Percentiles rank a stretch among this genome's conserved stretches.
Conservation (phyloP, 1,140 invertebrate genomes). For the Teleopsis dalmanni region DNA sequence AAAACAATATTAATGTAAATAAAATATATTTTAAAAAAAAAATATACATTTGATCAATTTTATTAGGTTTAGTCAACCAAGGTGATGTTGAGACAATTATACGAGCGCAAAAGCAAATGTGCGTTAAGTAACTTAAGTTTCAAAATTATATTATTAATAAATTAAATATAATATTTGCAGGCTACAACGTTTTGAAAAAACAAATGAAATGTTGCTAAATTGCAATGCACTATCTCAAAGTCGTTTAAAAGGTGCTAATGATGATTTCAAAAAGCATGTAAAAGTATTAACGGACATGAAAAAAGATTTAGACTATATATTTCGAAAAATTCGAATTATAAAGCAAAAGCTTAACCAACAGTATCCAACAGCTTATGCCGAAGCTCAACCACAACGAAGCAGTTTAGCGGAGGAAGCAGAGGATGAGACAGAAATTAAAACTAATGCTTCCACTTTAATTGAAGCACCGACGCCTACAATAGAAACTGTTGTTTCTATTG, state of each 20-base stretch:
- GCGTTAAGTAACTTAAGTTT: conserved; percentile 32
- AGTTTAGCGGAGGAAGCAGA: conserved; percentile 55
- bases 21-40: too few species aligned
- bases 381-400: conserved; percentile 48
- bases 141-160: not conserved
- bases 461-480: not conserved
- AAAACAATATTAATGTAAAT: too few species aligned
- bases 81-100: conserved; percentile 86
- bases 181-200: conserved; percentile 92
- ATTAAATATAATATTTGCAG: conserved; percentile 49
- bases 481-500: not conserved
- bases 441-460: not conserved
- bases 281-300: conserved; percentile 67
- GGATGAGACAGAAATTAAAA: conserved; percentile 46
- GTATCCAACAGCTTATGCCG: conserved; percentile 77
- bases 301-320: conserved; percentile 60
- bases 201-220: conserved; percentile 94
- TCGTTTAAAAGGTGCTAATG: conserved; percentile 69
- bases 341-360: conserved; percentile 76
- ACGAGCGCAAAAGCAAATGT: conserved; percentile 88
- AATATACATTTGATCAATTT: too few species aligned
- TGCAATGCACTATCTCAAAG: conserved; percentile 81
- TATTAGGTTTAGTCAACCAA: conserved; percentile 86
- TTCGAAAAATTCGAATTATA: conserved; percentile 63
- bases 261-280: conserved; percentile 85